A percentile compares a stretch with the other conserved stretches of the same genome.
Conservation (phyloP, 2,888 invertebrate species). For the Scaptomyza tumidula region DNA sequence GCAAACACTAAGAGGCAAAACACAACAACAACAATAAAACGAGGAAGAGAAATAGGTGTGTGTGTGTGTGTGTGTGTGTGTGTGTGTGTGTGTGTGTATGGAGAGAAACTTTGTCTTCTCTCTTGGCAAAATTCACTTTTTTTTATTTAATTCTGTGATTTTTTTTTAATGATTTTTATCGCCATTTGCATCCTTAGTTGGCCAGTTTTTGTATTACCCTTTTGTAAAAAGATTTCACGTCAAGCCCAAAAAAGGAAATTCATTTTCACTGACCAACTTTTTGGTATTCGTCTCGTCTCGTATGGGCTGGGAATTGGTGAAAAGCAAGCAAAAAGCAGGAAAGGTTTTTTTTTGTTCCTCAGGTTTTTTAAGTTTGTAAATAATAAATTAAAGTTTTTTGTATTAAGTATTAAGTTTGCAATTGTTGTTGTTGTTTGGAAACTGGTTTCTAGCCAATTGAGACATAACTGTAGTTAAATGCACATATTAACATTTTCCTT, state of each 20-base stretch:
- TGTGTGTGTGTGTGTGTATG: neutral
- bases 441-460: constrained; percentile 70
- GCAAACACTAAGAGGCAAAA: constrained; percentile 12
- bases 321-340: constrained; percentile 63
- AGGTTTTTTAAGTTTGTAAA: constrained; percentile 48
- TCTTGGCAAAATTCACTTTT: neutral
- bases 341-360: constrained; percentile 51
- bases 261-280: constrained; percentile 70
- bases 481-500: constrained; percentile 73
- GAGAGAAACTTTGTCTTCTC: neutral
- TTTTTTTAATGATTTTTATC: constrained; percentile 41
- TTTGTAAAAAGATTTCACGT: constrained; percentile 5
- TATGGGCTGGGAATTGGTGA: constrained; percentile 28
- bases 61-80: too few species aligned
- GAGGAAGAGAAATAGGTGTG: neutral
- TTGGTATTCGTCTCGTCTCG: constrained; percentile 3
- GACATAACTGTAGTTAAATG: constrained; percentile 71
- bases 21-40: neutral
- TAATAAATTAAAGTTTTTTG: constrained; percentile 43
- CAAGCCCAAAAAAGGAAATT: constrained; percentile 59
- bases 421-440: constrained; percentile 26
- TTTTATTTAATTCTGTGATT: constrained; percentile 29
- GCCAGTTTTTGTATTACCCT: constrained; percentile 2
- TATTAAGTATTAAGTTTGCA: constrained; percentile 46
- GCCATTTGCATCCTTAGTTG: constrained; percentile 63